Evolutionary conservation across 53 echinoderm and acorn worm species (phyloP), one percentile per base, ranked within the genome.

Genomic region (Henricia sp.): DNA sequence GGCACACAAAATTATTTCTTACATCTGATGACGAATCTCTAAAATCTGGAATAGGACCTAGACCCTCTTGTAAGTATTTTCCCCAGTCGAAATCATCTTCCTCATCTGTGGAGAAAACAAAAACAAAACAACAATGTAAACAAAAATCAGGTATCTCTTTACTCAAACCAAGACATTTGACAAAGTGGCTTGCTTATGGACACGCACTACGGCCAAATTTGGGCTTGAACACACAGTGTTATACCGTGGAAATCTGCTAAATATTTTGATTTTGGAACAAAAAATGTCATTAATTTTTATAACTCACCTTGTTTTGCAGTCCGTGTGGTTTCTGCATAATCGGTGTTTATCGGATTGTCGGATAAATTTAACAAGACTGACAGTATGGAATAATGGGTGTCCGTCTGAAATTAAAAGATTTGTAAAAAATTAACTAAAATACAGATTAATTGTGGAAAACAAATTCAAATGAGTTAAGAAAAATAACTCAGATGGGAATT

Each of bases 21-120:
- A 93, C 93, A 80, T 93, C 93, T 14, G 87, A 84, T n/a, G 93
- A 91, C 21, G 93, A 85, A 55, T 88, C 88, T 21, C 60, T 37
- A 43, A 88, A 91, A 43, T 55, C 72, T n/a, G 55, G 84, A 48
- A 91, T 27, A 11, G 89, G 86, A 51, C 64, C 82, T 16, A 93
- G 50, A 14, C 85, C 93, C 73, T 93, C 90, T 21, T 91, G 85
- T 19, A 93, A 72, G 59, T 84, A 88, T 13, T 52, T 72, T 9
- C 73, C 78, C 93, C 93, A 93, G 74, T 93, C 93, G 88, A 93
- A 93, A 50, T 91, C 82, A 35, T 83, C 87, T 34, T 84, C 90
- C 14, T 60, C 27, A 37, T 59, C 90, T 93, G 50, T 0, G 34
- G 2, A 40, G 63, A 28, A 50, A 35, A 50, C 16, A 27, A 28